Conservation (phyloP, 1,140 invertebrate species). For the Ceratitis capitata region DNA sequence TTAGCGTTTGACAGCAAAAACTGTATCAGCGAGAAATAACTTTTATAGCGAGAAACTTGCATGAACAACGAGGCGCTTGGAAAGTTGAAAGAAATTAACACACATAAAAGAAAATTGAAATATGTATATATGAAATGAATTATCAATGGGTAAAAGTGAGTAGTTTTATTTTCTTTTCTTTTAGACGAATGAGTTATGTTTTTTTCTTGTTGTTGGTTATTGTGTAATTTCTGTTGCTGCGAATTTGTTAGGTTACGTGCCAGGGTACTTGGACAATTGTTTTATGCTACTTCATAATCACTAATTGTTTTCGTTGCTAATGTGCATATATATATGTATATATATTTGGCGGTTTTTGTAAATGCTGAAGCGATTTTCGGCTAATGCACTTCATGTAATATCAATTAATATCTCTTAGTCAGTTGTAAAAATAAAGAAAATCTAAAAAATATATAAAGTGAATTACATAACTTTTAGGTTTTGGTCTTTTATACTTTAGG, state of each 20-base stretch:
- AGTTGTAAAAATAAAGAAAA: too few relatives aligned
- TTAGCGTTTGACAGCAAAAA: constrained; percentile 10
- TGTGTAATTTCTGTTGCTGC: not conserved
- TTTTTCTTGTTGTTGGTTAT: not conserved
- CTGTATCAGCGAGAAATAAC: not conserved
- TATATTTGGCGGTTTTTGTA: too few relatives aligned
- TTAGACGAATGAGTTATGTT: too few relatives aligned
- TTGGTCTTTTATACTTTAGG: too few relatives aligned
- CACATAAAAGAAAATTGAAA: not conserved
- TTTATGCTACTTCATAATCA: not conserved
- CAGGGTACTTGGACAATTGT: not conserved
- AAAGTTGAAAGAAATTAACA: not conserved
- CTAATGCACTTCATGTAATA: not conserved
- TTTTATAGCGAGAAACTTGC: too few relatives aligned
- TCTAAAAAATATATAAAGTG: too few relatives aligned
- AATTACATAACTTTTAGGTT: too few relatives aligned
- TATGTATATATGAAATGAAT: not conserved
- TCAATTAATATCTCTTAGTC: not conserved
- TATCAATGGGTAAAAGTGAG: not conserved
- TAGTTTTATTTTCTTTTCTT: not conserved
- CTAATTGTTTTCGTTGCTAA: not conserved
- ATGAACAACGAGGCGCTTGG: not conserved
- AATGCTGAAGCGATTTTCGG: too few relatives aligned
- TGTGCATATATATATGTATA: too few relatives aligned
- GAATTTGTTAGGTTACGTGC: not conserved